These are phyloP conservation scores for Pollenia amentaria DNA, from an alignment of 2,888 invertebrate species.

Conservation along the genomic window DNA sequence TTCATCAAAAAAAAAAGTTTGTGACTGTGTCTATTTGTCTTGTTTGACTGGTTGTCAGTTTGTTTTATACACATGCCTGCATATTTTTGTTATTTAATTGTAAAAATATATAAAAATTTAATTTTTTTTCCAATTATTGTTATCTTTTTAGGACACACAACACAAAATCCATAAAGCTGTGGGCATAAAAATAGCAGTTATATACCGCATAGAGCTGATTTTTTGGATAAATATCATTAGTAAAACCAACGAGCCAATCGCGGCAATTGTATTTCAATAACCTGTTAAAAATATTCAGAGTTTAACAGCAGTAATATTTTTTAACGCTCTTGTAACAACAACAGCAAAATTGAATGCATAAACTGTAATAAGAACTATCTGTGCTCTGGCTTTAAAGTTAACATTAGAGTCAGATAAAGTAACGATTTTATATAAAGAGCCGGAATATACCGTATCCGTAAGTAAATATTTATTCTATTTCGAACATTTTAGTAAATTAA, in stretches of 20 bases:
- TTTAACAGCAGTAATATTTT: not conserved
- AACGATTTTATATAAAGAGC: conserved; percentile 84
- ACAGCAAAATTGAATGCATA: conserved; percentile 1
- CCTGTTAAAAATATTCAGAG: not conserved
- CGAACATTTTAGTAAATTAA: no score
- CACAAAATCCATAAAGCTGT: conserved; percentile 46
- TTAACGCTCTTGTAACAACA: not conserved
- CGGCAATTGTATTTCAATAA: conserved; percentile 11
- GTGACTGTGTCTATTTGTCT: not conserved
- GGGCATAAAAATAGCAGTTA: conserved; percentile 44
- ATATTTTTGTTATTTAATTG: conserved; percentile 48
- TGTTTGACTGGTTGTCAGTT: conserved; percentile 31
- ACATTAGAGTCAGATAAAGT: conserved; percentile 80
- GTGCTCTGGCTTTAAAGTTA: conserved; percentile 83
- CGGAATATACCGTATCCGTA: conserved; percentile 85
- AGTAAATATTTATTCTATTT: conserved; percentile 76
- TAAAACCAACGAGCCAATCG: not conserved
- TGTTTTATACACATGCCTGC: conserved; percentile 10
- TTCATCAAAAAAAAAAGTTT: not conserved
- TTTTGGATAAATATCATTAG: not conserved
- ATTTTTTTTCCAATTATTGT: conserved; percentile 44
- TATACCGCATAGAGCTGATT: not conserved
- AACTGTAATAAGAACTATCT: conserved; percentile 47
- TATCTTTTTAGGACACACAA: conserved; percentile 72
- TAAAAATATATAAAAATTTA: conserved; percentile 8